A percentile compares a stretch with the other conserved stretches of the same genome.
Evolutionary conservation across 2,113 vertebrate species (phyloP).

Genomic region (Chauna torquata): DNA sequence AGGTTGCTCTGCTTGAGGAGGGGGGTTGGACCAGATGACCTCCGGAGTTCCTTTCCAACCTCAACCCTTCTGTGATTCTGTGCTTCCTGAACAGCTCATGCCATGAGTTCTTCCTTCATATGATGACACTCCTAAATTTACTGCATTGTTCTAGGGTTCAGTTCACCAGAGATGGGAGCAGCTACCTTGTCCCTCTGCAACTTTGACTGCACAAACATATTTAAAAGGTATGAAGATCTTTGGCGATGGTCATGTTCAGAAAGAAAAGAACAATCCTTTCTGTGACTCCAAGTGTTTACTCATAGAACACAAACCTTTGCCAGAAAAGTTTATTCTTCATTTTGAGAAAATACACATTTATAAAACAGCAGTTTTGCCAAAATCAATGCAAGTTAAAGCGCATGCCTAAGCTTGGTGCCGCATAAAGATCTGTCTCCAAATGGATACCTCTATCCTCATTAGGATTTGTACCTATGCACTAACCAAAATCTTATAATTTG

Average conservation of each 20-base stretch:
- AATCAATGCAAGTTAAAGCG: neutral
- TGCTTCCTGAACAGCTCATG: neutral
- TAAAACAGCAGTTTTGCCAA: neutral
- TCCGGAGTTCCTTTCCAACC: too few species aligned
- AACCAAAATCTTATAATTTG: neutral
- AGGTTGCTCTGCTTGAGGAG: too few species aligned
- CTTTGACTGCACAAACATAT: neutral
- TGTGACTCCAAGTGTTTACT: neutral
- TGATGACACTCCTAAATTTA: neutral
- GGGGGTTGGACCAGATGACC: too few species aligned
- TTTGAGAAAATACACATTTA: neutral
- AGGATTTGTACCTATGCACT: neutral
- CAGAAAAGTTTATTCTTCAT: neutral
- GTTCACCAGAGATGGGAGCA: neutral
- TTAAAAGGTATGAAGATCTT: neutral
- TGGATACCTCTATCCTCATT: neutral
- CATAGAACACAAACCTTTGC: neutral
- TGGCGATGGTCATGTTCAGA: neutral
- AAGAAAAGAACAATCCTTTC: neutral
- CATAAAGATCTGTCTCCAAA: neutral
- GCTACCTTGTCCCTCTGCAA: neutral
- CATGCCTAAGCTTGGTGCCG: neutral
- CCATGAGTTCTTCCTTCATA: neutral
- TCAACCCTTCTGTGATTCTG: too few species aligned
- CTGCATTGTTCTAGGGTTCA: neutral